Conservation (phyloP, 2,113 vertebrate genomes). For the Neoarius graeffei region DNA sequence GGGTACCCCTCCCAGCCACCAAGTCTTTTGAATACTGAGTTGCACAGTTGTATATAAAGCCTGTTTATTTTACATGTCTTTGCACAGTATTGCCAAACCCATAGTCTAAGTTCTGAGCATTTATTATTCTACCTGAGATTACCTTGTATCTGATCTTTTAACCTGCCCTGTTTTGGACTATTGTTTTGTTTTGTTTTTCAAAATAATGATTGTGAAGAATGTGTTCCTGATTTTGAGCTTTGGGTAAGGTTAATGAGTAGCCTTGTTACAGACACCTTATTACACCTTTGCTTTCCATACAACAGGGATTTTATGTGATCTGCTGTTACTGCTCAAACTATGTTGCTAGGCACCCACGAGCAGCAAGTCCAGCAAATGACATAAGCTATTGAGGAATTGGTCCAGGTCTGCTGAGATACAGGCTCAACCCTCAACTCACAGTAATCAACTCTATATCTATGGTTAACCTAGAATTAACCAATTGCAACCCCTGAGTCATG, state of each 20-base stretch:
- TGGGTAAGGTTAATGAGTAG: background rate
- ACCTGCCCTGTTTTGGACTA: background rate
- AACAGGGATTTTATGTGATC: slow-evolving; percentile 3
- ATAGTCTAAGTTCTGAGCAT: background rate
- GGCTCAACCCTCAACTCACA: background rate
- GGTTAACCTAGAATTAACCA: background rate
- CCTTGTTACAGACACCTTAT: background rate
- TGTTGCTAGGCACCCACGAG: background rate
- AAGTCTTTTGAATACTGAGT: background rate
- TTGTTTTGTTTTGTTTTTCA: background rate
- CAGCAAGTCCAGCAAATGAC: background rate
- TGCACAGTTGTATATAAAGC: background rate
- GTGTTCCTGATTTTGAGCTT: background rate
- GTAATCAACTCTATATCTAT: background rate
- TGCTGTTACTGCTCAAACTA: background rate
- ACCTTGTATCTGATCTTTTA: background rate
- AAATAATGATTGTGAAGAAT: background rate
- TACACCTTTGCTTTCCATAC: background rate
- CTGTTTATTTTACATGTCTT: background rate
- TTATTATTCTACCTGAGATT: background rate
- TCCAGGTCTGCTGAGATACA: background rate
- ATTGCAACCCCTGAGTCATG: background rate
- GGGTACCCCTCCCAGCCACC: background rate
- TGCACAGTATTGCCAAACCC: background rate
- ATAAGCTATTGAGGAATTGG: background rate